Conservation (phyloP, 2,113 vertebrate species). For the Plectropomus leopardus region DNA sequence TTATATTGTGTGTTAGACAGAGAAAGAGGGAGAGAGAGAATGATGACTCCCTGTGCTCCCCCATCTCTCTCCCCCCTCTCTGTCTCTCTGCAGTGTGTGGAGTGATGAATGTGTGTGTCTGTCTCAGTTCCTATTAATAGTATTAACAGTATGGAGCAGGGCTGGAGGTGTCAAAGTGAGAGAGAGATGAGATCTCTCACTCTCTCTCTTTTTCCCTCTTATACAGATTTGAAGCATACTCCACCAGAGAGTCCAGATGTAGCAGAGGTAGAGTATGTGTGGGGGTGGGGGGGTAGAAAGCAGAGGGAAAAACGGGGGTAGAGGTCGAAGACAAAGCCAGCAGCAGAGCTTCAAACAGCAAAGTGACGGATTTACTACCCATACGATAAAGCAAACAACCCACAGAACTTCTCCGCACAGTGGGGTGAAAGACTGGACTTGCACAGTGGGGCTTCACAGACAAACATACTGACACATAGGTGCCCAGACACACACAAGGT, state of each 20-base stretch:
- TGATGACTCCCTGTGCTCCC: constrained; percentile 47
- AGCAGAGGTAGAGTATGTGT: constrained; percentile 42
- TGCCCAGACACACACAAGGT: constrained; percentile 40
- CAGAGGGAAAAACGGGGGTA: constrained; percentile 21
- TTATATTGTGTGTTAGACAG: constrained; percentile 26
- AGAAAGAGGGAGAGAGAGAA: constrained; percentile 17
- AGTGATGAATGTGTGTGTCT: constrained; percentile 76
- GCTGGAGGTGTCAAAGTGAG: constrained; percentile 69
- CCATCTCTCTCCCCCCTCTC: constrained; percentile 23
- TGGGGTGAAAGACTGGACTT: constrained; percentile 42
- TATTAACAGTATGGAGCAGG: constrained; percentile 65
- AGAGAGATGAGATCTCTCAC: constrained; percentile 62
- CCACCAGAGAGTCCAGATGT: constrained; percentile 64
- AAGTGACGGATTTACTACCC: constrained; percentile 70
- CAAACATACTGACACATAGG: constrained; percentile 44
- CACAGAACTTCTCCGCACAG: constrained; percentile 29
- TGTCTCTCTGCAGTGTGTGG: constrained; percentile 51
- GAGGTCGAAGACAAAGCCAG: constrained; percentile 65
- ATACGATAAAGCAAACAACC: constrained; percentile 65
- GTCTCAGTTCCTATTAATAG: constrained; percentile 78
- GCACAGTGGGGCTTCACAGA: constrained; percentile 39
- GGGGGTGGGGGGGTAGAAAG: background rate
- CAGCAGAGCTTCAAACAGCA: constrained; percentile 66
- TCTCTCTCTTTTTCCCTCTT: constrained; percentile 21
- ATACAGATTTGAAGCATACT: constrained; percentile 38